Percentiles rank a stretch among this genome's conserved stretches.
These are phyloP conservation scores for Imbricaverruca yamaguchii DNA, from an alignment of 2,888 invertebrate genomes.

Conservation along the genomic window DNA sequence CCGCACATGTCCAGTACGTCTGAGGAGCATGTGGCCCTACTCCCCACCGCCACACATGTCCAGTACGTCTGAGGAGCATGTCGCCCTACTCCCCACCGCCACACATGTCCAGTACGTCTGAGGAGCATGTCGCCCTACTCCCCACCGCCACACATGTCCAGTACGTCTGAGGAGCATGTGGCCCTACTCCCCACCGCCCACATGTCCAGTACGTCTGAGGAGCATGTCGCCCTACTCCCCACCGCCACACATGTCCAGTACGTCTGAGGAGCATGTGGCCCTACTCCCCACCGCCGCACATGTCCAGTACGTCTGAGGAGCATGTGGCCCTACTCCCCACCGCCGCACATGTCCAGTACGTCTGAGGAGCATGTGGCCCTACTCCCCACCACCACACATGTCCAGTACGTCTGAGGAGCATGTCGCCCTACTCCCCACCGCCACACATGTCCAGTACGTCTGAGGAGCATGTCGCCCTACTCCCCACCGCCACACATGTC, in stretches of 20 bases:
- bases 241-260: conserved; percentile 85
- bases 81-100: conserved; percentile 85
- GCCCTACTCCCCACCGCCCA: conserved; percentile 86
- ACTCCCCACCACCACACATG: conserved; percentile 86
- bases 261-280: conserved; percentile 64
- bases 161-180: conserved; percentile 61
- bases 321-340: conserved; percentile 81
- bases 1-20: conserved; percentile 77
- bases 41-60: conserved; percentile 88
- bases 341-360: conserved; percentile 82
- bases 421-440: conserved; percentile 83
- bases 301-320: conserved; percentile 65
- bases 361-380: conserved; percentile 67
- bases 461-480: conserved; percentile 72
- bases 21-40: conserved; percentile 72
- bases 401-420: conserved; percentile 60
- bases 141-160: conserved; percentile 87
- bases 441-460: conserved; percentile 77
- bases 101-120: conserved; percentile 69
- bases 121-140: conserved; percentile 78
- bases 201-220: conserved; percentile 62
- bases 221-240: conserved; percentile 84
- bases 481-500: conserved; percentile 88
- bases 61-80: conserved; percentile 58
- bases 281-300: conserved; percentile 82